Evolutionary conservation across 2,888 invertebrate species (phyloP).

Genomic region (Sialis fuliginosa): DNA sequence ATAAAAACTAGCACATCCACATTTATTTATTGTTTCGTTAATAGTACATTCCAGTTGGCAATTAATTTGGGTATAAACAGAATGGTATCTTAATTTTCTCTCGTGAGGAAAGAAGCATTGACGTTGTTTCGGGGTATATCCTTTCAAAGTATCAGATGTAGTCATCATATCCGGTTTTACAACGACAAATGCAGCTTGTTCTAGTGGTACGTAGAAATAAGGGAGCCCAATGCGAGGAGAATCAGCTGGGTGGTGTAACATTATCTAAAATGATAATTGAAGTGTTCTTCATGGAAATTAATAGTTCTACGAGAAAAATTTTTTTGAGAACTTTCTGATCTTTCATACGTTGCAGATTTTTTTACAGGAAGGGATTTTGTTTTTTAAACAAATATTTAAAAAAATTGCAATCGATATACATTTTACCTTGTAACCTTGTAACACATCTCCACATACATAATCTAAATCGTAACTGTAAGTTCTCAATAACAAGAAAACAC

Average conservation of each 20-base stretch:
- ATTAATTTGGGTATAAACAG: constrained; percentile 53
- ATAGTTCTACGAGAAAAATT: too few relatives aligned
- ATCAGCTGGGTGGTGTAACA: constrained; percentile 51
- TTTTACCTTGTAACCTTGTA: too few relatives aligned
- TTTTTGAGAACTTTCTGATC: too few relatives aligned
- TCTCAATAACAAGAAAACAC: too few relatives aligned
- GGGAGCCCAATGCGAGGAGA: constrained; percentile 47
- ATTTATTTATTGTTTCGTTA: constrained; percentile 41
- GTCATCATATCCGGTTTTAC: constrained; percentile 63
- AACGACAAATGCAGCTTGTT: constrained; percentile 51
- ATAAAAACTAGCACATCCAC: constrained; percentile 52
- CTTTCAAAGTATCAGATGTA: constrained; percentile 43
- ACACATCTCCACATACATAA: too few relatives aligned
- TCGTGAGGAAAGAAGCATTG: constrained; percentile 53
- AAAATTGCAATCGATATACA: too few relatives aligned
- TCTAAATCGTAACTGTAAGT: too few relatives aligned
- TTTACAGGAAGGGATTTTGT: too few relatives aligned
- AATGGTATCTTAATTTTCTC: constrained; percentile 41
- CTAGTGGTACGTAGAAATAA: constrained; percentile 49
- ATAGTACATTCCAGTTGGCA: constrained; percentile 56
- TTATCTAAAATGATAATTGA: constrained; percentile 25
- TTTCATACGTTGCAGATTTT: too few relatives aligned
- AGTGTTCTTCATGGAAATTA: background rate
- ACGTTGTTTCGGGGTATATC: constrained; percentile 43
- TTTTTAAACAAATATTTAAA: too few relatives aligned